Evolutionary conservation across 2,797 vertebrate species (phyloP).

Genomic region (Hippopotamyrus pictus): DNA sequence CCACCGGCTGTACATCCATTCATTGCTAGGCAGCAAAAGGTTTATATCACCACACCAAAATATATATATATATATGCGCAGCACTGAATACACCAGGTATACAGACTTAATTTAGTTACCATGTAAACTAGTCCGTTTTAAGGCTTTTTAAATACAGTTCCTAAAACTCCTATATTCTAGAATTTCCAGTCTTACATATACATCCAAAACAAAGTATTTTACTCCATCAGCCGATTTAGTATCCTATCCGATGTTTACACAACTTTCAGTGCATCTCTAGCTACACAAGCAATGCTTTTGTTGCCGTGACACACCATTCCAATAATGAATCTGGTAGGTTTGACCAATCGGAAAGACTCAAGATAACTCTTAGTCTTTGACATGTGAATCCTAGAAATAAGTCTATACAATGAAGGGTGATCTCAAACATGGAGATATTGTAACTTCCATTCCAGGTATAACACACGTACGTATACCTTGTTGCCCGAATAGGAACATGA

Average conservation of each 20-base stretch:
- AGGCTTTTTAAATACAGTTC: not conserved
- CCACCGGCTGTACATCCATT: constrained; percentile 1
- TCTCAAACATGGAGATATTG: not conserved
- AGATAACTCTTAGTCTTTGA: not conserved
- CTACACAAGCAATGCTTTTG: not conserved
- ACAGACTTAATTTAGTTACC: not conserved
- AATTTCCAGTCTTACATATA: not conserved
- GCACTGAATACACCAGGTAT: not conserved
- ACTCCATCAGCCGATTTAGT: not conserved
- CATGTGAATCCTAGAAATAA: constrained; percentile 1
- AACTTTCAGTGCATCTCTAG: not conserved
- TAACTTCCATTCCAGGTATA: not conserved
- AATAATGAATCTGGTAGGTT: not conserved
- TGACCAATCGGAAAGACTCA: not conserved
- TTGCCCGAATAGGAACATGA: not conserved
- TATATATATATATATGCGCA: not conserved
- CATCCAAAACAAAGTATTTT: not conserved
- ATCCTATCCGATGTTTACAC: not conserved
- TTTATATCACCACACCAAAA: not conserved
- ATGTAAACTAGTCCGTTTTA: not conserved
- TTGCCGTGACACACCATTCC: not conserved
- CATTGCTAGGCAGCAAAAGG: not conserved
- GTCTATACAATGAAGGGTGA: not conserved
- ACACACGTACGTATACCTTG: not conserved
- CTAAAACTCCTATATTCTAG: not conserved